These are phyloP conservation scores for Prunella fulvescens DNA, from an alignment of 2,113 vertebrate genomes.

Conservation along the genomic window DNA sequence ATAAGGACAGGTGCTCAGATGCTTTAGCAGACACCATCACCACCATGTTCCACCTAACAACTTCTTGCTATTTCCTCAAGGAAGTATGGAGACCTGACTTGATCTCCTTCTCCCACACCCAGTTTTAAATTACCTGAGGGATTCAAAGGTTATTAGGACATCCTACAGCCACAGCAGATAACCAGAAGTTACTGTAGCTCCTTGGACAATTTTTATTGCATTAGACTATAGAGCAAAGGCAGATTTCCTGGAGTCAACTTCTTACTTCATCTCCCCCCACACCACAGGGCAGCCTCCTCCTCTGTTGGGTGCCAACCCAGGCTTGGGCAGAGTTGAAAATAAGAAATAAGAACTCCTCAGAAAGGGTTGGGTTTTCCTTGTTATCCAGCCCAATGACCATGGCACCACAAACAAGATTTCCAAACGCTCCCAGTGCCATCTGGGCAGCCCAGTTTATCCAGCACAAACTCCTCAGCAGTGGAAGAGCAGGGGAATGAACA, in stretches of 20 bases:
- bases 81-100: background rate
- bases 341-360: background rate
- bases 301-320: background rate
- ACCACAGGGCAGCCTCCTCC: background rate
- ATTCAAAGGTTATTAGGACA: accelerated
- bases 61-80: background rate
- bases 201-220: background rate
- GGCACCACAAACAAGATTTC: background rate
- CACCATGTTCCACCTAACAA: background rate
- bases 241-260: background rate
- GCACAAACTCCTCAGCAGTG: background rate
- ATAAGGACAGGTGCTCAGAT: background rate
- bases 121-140: background rate
- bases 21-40: background rate
- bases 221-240: background rate
- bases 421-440: accelerated
- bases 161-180: background rate
- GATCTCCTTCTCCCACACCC: background rate
- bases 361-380: background rate
- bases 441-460: background rate
- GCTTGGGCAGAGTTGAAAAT: background rate
- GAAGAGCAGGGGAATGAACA: background rate
- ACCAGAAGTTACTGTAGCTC: background rate
- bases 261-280: background rate
- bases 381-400: accelerated